phyloP scores from a whole-genome alignment of 2,113 vertebrate species.

The Callorhinus ursinus region DNA sequence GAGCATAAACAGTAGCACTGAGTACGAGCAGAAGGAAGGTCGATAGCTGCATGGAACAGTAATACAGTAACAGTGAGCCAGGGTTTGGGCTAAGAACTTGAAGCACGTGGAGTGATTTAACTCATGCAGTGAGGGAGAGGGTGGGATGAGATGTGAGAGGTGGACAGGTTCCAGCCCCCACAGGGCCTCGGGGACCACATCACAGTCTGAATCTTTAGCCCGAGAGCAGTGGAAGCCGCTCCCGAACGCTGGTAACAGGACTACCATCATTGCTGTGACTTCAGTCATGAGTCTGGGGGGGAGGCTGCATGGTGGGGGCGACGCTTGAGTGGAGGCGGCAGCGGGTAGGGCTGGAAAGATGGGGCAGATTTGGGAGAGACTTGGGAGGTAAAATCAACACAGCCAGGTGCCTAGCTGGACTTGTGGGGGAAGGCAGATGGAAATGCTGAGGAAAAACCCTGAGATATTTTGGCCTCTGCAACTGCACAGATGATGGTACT shows the following conservation, averaged over 20 bases:
- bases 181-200: neutral
- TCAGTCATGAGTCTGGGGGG: neutral
- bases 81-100: neutral
- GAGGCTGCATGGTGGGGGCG: accelerated
- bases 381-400: neutral
- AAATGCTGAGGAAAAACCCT: neutral
- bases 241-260: too few species aligned
- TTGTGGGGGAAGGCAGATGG: neutral
- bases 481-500: accelerated
- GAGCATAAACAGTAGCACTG: accelerated
- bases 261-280: neutral
- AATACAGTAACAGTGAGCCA: neutral
- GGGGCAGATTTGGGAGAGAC: accelerated
- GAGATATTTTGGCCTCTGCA: neutral
- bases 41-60: accelerated
- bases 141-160: accelerated
- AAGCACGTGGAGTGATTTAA: neutral
- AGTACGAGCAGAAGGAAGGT: neutral
- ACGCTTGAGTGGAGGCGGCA: too few species aligned
- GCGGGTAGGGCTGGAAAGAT: neutral
- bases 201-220: neutral
- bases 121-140: accelerated
- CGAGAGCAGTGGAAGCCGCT: neutral
- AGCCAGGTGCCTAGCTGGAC: neutral
- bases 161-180: accelerated